Evolutionary conservation across 2,797 vertebrate genomes (phyloP).

Genomic region (Apodemus agrarius): DNA sequence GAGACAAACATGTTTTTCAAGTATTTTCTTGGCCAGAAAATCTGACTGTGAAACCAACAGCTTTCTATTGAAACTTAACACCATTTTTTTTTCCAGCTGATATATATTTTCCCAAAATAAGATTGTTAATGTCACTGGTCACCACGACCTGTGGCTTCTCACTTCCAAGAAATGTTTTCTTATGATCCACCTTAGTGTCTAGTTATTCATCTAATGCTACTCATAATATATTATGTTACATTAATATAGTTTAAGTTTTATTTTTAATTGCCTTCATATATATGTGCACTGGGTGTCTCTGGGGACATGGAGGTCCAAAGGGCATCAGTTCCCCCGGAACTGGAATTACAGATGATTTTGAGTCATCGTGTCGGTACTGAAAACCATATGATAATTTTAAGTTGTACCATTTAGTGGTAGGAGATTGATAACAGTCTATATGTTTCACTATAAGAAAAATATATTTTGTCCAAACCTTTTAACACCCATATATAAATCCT

Average conservation of each 20-base stretch:
- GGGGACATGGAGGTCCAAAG: not conserved
- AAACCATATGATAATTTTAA: not conserved
- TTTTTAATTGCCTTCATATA: not conserved
- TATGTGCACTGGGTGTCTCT: not conserved
- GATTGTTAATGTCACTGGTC: not conserved
- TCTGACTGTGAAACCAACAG: conserved; percentile 29
- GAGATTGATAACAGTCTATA: not conserved
- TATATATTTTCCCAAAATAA: conserved; percentile 3
- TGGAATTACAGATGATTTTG: not conserved
- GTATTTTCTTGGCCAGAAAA: conserved; percentile 29
- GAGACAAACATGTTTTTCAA: conserved; percentile 39
- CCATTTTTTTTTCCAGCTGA: not conserved
- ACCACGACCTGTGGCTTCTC: not conserved
- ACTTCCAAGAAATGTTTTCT: not conserved
- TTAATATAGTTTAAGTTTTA: not conserved
- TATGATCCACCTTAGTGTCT: not conserved
- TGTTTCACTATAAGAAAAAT: not conserved
- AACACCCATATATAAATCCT: not conserved
- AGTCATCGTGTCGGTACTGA: not conserved
- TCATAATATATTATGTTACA: not conserved
- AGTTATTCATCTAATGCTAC: not conserved
- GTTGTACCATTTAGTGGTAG: not conserved
- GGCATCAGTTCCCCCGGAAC: not conserved
- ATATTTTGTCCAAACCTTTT: not conserved
- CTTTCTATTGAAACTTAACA: conserved; percentile 35